phyloP scores from a whole-genome alignment of 2,113 vertebrate genomes.

The Ceratotherium simum region DNA sequence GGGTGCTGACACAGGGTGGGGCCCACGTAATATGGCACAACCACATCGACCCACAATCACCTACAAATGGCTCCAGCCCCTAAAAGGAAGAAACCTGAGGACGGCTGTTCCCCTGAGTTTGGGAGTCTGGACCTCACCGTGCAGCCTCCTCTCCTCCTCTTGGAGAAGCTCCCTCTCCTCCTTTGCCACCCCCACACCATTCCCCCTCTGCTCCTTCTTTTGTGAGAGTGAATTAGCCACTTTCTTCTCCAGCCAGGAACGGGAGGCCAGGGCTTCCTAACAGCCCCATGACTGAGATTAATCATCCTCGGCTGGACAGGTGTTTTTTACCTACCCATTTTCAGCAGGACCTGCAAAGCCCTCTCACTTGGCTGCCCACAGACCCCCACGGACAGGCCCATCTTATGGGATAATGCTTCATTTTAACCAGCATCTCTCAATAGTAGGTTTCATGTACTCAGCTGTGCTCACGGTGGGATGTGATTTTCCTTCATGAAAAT shows the following conservation, averaged over 20 bases:
- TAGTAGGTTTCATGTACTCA: slow-evolving; percentile 62
- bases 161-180: too few relatives aligned
- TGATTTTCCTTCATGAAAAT: slow-evolving; percentile 53
- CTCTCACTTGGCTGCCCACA: slow-evolving; percentile 12
- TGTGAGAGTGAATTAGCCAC: slow-evolving; percentile 16
- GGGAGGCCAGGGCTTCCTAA: slow-evolving; percentile 31
- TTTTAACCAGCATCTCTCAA: slow-evolving; percentile 65
- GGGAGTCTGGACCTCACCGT: neutral
- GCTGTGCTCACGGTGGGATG: neutral
- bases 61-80: neutral
- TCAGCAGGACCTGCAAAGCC: neutral
- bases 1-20: neutral
- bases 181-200: neutral
- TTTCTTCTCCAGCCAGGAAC: neutral
- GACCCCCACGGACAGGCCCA: neutral
- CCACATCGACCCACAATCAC: neutral
- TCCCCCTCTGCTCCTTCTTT: neutral
- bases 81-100: neutral
- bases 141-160: neutral
- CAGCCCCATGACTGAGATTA: slow-evolving; percentile 39
- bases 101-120: neutral
- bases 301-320: slow-evolving; percentile 35
- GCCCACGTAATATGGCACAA: neutral
- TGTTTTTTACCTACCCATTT: slow-evolving; percentile 53
- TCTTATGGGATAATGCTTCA: neutral